phyloP scores from a whole-genome alignment of 2,113 vertebrate genomes.

The Sylvietta virens region DNA sequence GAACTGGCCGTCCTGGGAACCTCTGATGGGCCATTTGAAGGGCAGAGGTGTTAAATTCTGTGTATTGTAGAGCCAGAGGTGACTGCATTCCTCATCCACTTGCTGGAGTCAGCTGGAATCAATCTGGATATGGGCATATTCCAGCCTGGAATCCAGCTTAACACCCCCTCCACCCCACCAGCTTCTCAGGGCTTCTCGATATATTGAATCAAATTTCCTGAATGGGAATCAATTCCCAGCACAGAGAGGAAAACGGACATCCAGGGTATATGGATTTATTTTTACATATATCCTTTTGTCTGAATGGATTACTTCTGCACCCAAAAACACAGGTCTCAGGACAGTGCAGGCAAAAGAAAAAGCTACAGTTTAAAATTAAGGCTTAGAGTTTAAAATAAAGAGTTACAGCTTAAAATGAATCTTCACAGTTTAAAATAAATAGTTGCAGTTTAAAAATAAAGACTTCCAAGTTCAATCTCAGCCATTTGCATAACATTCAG shows the following conservation, averaged over 20 bases:
- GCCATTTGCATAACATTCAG: neutral
- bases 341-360: neutral
- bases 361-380: neutral
- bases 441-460: neutral
- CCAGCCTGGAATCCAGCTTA: neutral
- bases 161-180: neutral
- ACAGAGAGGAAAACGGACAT: fast-evolving
- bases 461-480: neutral
- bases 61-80: neutral
- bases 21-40: neutral
- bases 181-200: neutral
- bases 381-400: neutral
- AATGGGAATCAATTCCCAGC: neutral
- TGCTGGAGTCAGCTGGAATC: neutral
- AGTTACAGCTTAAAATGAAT: neutral
- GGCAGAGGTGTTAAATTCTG: neutral
- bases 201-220: neutral
- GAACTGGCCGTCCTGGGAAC: neutral
- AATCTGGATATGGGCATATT: neutral
- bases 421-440: neutral
- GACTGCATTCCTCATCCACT: neutral
- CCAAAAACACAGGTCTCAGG: neutral
- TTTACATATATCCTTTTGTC: neutral
- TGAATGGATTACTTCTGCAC: neutral
- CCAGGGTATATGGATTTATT: neutral